Evolutionary conservation across 2,113 vertebrate species (phyloP).

Genomic region (Microcebus ravelobensis): DNA sequence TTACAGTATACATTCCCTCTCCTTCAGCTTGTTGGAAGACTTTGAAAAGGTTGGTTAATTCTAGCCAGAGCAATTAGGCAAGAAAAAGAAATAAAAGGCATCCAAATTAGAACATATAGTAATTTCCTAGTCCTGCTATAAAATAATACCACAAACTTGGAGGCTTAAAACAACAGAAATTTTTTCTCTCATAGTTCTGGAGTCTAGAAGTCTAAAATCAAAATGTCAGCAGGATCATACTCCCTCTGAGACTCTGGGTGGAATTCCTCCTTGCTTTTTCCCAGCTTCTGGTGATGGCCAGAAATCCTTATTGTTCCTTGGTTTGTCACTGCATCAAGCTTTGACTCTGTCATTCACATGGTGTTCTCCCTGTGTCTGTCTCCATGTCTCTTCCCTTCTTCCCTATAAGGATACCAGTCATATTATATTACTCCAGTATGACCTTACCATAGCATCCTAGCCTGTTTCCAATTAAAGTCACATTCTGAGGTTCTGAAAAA

Average conservation of each 20-base stretch:
- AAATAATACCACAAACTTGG: background rate
- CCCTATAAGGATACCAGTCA: background rate
- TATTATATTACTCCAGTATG: background rate
- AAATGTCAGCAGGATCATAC: background rate
- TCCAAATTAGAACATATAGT: background rate
- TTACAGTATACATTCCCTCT: background rate
- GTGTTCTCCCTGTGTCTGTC: background rate
- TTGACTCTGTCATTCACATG: background rate
- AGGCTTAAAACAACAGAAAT: background rate
- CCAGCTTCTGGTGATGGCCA: background rate
- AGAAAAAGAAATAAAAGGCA: background rate
- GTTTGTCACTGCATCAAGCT: background rate
- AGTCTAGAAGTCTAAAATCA: background rate
- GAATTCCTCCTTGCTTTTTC: background rate
- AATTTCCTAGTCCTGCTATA: background rate
- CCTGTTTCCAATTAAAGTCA: background rate
- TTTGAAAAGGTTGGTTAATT: background rate
- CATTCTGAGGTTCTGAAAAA: background rate
- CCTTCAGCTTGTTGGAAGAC: background rate
- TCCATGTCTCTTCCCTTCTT: background rate
- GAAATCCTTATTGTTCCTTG: background rate
- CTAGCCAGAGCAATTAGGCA: background rate
- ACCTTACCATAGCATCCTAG: too few species aligned
- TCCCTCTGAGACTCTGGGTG: background rate
- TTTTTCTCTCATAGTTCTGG: background rate